Base-by-base conservation (phyloP, 2,113 vertebrate genomes). In the Nycticorax nycticorax region DNA sequence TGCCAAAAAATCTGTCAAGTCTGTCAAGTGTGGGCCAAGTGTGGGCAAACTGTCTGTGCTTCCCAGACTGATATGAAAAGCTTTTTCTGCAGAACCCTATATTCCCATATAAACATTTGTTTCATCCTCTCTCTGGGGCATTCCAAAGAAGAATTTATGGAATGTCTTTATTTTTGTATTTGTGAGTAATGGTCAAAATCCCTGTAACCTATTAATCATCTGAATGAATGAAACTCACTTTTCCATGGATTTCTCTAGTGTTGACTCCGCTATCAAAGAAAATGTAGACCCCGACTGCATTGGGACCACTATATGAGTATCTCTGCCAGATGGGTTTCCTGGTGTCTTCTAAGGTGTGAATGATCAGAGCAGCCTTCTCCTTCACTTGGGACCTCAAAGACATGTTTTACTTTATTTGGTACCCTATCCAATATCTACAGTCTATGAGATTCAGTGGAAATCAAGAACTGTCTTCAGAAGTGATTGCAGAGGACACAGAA, bases 1-100 rank as follows among this genome's bases (percentile, higher is more conserved):
- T 76, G 73, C 66, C 56, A 96, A 92, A 96, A 90, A 72, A 79
- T 79, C 71, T 95, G 95, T 88, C 63, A 83, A 94, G 80, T 86
- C 87, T 94, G 76, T 77, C 79, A 94, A 73, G 43, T 57, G 77
- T 87, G 41, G 81, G 77, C 85, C 81, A 88, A 88, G 74, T 67
- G 76, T 91, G 55, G 72, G 63, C 45, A 91, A 94, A 86, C 55
- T 47, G 24, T 75, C 75, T 92, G 71, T 86, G 26, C 52, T 92
- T 96, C 68, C 39, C 35, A 91, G 53, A 23, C 12, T 74, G 68
- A 84, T 48, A 63, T 57, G 41, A 60, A 91, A 87, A 76, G 19
- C 39, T 23, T 63, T 82, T 81, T 92, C 67, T 71, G 21, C 45
- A 91, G 33, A 91, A 74, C 30, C 3, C 24, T 66, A n/a, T 41